phyloP scores from a whole-genome alignment of 2,113 vertebrate genomes.

The Malaclemys terrapin region DNA sequence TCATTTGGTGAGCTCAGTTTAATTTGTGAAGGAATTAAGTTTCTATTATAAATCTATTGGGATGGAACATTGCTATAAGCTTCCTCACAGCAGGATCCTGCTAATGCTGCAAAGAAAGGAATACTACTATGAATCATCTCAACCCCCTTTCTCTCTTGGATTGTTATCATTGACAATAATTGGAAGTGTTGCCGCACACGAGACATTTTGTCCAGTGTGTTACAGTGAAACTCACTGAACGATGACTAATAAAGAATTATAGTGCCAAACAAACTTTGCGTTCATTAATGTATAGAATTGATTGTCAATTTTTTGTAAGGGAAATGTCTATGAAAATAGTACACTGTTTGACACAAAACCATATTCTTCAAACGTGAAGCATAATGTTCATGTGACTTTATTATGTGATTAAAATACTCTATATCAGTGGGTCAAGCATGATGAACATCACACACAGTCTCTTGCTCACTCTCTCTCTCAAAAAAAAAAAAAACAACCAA shows the following conservation, averaged over 20 bases:
- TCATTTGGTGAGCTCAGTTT: background rate
- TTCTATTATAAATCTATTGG: conserved; percentile 3
- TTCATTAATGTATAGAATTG: background rate
- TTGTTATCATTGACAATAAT: background rate
- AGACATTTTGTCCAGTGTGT: background rate
- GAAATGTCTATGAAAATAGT: background rate
- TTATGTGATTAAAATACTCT: background rate
- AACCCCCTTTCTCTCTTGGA: background rate
- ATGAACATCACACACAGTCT: background rate
- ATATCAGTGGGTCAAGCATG: background rate
- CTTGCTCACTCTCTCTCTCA: background rate
- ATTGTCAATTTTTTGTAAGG: background rate
- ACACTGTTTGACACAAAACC: background rate
- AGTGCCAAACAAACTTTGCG: background rate
- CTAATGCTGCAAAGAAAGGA: background rate
- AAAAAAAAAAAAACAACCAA: background rate
- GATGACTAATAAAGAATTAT: background rate
- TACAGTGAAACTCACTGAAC: background rate
- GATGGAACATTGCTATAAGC: background rate
- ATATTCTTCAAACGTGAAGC: background rate
- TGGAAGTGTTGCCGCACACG: background rate
- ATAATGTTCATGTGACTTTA: background rate
- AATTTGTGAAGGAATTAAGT: background rate
- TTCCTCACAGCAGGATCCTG: background rate
- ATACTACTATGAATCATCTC: background rate